Evolutionary conservation across 2,797 vertebrate species (phyloP).

Genomic region (Xiphorhynchus erythropygius): DNA sequence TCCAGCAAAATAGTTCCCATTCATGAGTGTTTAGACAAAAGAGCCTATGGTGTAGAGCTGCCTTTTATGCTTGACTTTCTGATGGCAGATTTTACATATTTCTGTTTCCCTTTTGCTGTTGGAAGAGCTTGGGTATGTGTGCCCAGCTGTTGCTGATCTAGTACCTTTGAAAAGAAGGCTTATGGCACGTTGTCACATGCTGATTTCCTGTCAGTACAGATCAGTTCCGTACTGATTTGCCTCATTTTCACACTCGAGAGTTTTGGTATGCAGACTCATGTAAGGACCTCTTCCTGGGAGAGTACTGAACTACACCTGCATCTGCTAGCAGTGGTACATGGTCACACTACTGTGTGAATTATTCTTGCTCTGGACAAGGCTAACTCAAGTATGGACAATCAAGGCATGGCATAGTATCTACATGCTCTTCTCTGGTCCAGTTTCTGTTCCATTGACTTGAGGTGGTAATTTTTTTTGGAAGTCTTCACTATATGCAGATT

Average conservation of each 20-base stretch:
- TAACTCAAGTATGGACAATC: slow-evolving; percentile 42
- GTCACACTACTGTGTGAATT: slow-evolving; percentile 65
- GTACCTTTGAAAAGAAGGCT: slow-evolving; percentile 17
- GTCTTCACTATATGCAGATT: slow-evolving; percentile 26
- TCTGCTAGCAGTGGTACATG: slow-evolving; percentile 43
- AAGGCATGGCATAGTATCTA: slow-evolving; percentile 43
- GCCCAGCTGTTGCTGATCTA: slow-evolving; percentile 33
- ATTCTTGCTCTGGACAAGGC: slow-evolving; percentile 55
- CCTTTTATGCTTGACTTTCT: slow-evolving; percentile 38
- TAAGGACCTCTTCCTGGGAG: slow-evolving; percentile 50
- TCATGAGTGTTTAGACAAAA: neutral
- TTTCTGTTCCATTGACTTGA: slow-evolving; percentile 53
- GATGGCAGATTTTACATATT: slow-evolving; percentile 29
- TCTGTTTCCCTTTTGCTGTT: slow-evolving; percentile 24
- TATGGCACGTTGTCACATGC: neutral
- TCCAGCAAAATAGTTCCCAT: neutral
- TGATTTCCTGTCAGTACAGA: slow-evolving; percentile 11
- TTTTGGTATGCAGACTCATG: slow-evolving; percentile 31
- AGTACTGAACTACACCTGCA: slow-evolving; percentile 46
- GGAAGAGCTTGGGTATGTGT: neutral
- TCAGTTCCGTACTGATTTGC: slow-evolving; percentile 40
- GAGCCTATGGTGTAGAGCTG: neutral
- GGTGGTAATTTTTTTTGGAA: slow-evolving; percentile 39
- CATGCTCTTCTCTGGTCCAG: slow-evolving; percentile 35
- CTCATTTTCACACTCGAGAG: slow-evolving; percentile 16